Percentiles rank a stretch among this genome's conserved stretches.
Evolutionary conservation across 1,140 invertebrate species (phyloP).

Genomic region (Eufriesea mexicana): DNA sequence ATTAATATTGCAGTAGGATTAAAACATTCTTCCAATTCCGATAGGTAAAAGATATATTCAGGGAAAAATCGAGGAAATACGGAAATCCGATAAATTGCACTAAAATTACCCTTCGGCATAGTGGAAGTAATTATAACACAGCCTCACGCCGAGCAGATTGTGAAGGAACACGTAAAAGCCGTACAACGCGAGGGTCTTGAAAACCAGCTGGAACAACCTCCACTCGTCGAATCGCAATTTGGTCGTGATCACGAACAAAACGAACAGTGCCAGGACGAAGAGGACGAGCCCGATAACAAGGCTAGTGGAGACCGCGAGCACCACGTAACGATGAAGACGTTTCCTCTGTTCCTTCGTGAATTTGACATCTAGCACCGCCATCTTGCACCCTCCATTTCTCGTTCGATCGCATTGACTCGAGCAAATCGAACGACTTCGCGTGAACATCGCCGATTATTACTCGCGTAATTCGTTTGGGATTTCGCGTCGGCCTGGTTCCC

Average conservation of each 20-base stretch:
- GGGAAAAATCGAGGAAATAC: not conserved
- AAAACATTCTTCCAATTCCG: too few relatives aligned
- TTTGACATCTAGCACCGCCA: constrained; percentile 4
- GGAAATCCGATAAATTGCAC: not conserved
- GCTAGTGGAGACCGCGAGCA: not conserved
- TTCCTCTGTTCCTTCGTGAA: constrained; percentile 29
- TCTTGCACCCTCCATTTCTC: not conserved
- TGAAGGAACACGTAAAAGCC: constrained; percentile 24
- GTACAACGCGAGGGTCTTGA: constrained; percentile 19
- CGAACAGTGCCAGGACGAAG: not conserved
- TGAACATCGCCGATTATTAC: too few relatives aligned
- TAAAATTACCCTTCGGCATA: constrained; percentile 39
- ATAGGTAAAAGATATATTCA: too few relatives aligned
- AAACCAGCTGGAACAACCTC: not conserved
- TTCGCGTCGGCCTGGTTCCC: constrained; percentile 27
- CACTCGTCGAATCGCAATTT: not conserved
- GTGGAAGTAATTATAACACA: constrained; percentile 43
- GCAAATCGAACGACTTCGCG: not conserved
- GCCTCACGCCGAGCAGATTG: constrained; percentile 16
- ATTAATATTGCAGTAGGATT: too few relatives aligned
- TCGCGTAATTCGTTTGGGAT: constrained; percentile 40
- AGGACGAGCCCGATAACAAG: constrained; percentile 14
- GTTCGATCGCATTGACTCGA: too few relatives aligned
- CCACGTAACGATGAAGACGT: constrained; percentile 16
- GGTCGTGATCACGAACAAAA: not conserved